phyloP scores from a whole-genome alignment of 2,113 vertebrate species.

The Corythoichthys haematopterus region DNA sequence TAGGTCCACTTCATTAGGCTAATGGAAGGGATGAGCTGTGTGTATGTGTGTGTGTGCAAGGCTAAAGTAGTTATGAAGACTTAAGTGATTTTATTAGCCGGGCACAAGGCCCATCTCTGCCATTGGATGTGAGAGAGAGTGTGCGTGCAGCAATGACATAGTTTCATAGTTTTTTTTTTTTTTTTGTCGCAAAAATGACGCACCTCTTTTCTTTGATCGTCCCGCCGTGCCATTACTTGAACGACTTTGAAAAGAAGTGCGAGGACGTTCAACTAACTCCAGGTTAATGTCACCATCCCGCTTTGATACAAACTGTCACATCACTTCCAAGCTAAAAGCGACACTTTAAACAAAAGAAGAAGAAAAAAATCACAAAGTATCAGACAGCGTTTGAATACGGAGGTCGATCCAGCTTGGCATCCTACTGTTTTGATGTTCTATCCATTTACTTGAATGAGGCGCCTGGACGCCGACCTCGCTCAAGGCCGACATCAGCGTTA shows the following conservation, averaged over 20 bases:
- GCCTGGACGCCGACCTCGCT: conserved; percentile 16
- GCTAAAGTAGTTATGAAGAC: conserved; percentile 68
- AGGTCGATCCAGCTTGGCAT: conserved; percentile 24
- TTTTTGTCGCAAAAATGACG: conserved; percentile 11
- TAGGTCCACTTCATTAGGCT: conserved; percentile 71
- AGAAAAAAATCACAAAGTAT: too few species aligned
- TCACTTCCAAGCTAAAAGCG: neutral
- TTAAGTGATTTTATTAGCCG: conserved; percentile 65
- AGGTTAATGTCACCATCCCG: neutral
- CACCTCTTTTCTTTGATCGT: conserved; percentile 1
- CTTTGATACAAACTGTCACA: neutral
- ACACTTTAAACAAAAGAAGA: too few species aligned
- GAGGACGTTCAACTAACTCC: neutral
- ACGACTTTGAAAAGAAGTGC: neutral
- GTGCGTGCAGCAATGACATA: conserved; percentile 28
- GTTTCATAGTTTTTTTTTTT: conserved; percentile 21
- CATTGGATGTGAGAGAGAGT: conserved; percentile 30
- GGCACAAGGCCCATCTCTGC: conserved; percentile 40
- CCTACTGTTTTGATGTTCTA: conserved; percentile 40
- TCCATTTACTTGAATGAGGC: conserved; percentile 27
- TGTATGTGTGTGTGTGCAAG: conserved; percentile 43
- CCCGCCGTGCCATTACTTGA: neutral
- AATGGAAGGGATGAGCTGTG: conserved; percentile 66
- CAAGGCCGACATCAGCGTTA: conserved; percentile 28
- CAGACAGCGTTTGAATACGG: neutral